phyloP scores from a whole-genome alignment of 35 echinoderm and acorn worm species.

The Apostichopus japonicus region DNA sequence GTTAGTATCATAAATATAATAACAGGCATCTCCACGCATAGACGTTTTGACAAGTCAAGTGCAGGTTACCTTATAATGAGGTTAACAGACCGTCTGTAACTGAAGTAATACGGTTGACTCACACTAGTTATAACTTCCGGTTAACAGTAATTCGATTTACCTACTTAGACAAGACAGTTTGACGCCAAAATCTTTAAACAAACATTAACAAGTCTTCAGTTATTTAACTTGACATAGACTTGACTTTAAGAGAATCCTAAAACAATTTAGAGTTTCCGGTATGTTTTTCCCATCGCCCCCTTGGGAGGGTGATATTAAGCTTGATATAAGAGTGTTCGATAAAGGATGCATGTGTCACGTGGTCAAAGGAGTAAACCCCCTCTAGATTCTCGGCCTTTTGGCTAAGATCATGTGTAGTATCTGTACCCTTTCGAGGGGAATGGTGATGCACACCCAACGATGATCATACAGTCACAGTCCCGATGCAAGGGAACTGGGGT shows the following conservation, averaged over 20 bases:
- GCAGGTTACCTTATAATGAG: slow-evolving; percentile 36
- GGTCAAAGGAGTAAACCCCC: too few species aligned
- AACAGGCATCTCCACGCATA: too few species aligned
- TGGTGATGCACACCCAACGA: too few species aligned
- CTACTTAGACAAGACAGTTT: slow-evolving; percentile 20
- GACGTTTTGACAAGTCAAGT: slow-evolving; percentile 16
- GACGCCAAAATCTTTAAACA: slow-evolving; percentile 51
- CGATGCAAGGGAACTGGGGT: too few species aligned
- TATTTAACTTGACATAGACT: neutral
- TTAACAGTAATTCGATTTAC: slow-evolving; percentile 29
- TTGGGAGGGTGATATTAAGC: neutral
- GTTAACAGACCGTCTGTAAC: slow-evolving; percentile 26
- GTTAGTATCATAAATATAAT: too few species aligned
- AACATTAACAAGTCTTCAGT: slow-evolving; percentile 16
- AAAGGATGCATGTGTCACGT: too few species aligned
- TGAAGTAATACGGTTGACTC: slow-evolving; percentile 21
- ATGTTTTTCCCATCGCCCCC: neutral
- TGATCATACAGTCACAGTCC: too few species aligned
- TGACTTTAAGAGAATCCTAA: neutral
- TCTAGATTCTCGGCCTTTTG: too few species aligned
- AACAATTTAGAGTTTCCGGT: neutral
- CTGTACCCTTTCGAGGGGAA: too few species aligned
- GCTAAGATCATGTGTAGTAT: too few species aligned
- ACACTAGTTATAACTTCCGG: slow-evolving; percentile 23
- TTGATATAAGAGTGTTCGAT: neutral